Conservation (phyloP, 92 coral and sea anemone genomes). For the Zoanthus sansibaricus region DNA sequence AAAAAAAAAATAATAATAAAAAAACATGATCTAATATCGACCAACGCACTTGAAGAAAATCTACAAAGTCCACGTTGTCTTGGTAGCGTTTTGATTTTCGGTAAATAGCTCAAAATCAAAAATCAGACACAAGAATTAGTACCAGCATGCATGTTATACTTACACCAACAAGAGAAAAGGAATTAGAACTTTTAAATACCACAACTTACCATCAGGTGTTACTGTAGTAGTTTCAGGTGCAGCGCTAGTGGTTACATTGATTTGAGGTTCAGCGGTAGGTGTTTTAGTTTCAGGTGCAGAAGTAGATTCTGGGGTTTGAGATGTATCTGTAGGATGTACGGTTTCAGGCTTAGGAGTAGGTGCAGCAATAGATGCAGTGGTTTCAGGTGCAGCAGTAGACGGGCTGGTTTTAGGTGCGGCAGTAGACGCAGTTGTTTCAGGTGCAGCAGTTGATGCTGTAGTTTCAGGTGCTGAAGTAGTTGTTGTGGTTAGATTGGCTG, state of each 20-base stretch:
- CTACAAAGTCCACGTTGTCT: too few species aligned
- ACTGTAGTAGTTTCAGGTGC: neutral
- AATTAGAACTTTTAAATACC: neutral
- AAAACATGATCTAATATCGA: too few species aligned
- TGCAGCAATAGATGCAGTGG: neutral
- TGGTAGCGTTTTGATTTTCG: too few species aligned
- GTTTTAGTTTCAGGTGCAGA: neutral
- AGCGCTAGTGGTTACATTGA: neutral
- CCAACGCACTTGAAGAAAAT: too few species aligned
- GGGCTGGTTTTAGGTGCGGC: neutral
- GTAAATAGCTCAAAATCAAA: too few species aligned
- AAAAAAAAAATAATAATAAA: too few species aligned
- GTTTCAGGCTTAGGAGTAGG: neutral
- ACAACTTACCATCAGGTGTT: neutral
- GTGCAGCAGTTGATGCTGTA: neutral
- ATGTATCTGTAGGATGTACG: neutral
- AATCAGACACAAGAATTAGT: too few species aligned
- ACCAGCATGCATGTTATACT: too few species aligned
- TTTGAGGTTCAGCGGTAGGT: neutral
- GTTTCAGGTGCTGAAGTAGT: too few species aligned
- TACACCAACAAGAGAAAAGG: too few species aligned
- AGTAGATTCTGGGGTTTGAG: neutral
- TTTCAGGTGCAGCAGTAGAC: too few species aligned
- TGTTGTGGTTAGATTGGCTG: neutral
- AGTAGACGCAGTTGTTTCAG: neutral